Base-by-base conservation (phyloP, 2,888 invertebrate genomes). In the Dasysyrphus tricinctus region DNA sequence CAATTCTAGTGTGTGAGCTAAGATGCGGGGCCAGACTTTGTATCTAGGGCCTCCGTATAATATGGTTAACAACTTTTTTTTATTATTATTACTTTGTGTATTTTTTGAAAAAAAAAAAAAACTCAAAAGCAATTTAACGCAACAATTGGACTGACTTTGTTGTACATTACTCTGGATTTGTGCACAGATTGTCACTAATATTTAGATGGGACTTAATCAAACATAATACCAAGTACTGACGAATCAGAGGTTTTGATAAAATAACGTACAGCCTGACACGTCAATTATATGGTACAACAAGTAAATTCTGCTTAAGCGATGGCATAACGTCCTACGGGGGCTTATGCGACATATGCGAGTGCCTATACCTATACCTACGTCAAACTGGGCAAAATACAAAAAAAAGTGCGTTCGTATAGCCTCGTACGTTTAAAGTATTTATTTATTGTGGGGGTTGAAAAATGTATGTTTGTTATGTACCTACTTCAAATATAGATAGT, bases 171-270 rank as follows among this genome's bases (percentile, higher is more conserved):
- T 47, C 49, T 78, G 59, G 82, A 61, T 86, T 82, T 81, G 86
- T 86, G 72, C 75, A 82, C 78, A 78, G 81, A 81, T 81, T 78
- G 86, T 76, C 86, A 86, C 86, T 78, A 86, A 86, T 86, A 86
- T 86, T 82, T 79, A 82, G 82, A 86, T 75, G 78, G 75, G 82
- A 75, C 86, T 86, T 86, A 86, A 86, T 86, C 86, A 86, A 82
- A 79, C 82, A 79, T 86, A 86, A 86, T 82, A 75, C 65, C 81
- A 74, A 12, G 42, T 51, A 42, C 74, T 72, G 75, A 79, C 82
- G 82, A 86, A 86, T 86, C 82, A 72, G 78, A 70, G 67, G 67
- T 82, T 70, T 72, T 79, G 65, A 82, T 54, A 72, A 86, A 69
- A 78, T 59, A 81, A 79, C 70, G 67, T 80, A 69, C 54, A 75